Evolutionary conservation across 2,888 invertebrate genomes (phyloP), one percentile per base, ranked within the genome.

Genomic region (Cephus runcator): DNA sequence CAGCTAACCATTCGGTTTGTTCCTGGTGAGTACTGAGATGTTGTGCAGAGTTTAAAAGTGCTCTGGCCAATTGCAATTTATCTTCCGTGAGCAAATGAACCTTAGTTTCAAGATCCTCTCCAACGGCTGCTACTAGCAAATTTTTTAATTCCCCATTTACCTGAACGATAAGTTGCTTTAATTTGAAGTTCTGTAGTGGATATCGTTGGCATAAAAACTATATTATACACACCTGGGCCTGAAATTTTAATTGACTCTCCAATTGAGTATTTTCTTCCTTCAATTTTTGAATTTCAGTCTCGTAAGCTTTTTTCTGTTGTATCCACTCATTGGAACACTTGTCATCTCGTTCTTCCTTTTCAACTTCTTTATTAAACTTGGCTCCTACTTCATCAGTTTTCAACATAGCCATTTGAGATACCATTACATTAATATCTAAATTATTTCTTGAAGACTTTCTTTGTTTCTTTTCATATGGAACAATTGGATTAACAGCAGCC

Each of bases 141-240:
- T 97, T 97, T 91, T 98, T 98, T 77, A 98, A 92, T 92, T 98
- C 98, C 77, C 96, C 95, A 92, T 98, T 98, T 0, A 98, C 96
- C 95, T 96, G 81, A 56, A 84, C 12, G 11, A 71, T 31, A 71
- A 71, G 23, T 31, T 33, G 15, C 12, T 71, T n/a, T 71, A 11
- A 71, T 2, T 71, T 31, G 9, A 31, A 33, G 2, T 71, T 23
- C 56, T 23, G 23, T 9, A 23, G 23, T 34, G 0, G 15, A 71
- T 34, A 71, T 31, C 3, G 31, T 15, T 34, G 9, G 3, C 23
- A 71, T 1, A 31, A 31, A 71, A 71, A 71, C 3, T 33, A 3
- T 11, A 71, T 71, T 71, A 71, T 71, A 31, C 15, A 12, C 31
- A 95, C 95, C 92, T 97, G 97, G 23, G 95, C 95, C 92, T 97